Percentiles rank a stretch among this genome's conserved stretches.
phyloP scores from a whole-genome alignment of 2,113 vertebrate genomes.

The Callithrix jacchus region DNA sequence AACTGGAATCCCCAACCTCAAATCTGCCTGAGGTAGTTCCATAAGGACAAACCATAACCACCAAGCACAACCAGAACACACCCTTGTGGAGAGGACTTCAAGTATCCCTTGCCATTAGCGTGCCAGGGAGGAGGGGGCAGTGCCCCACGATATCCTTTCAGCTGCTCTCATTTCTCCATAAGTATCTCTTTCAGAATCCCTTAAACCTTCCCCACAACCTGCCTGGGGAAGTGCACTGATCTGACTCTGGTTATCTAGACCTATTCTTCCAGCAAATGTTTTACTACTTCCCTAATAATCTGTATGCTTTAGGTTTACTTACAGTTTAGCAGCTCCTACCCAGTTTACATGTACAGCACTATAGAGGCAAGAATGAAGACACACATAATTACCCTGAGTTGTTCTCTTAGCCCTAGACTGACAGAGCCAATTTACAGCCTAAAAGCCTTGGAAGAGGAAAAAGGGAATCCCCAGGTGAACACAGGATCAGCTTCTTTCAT shows the following conservation, averaged over 20 bases:
- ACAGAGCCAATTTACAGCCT: constrained; percentile 46
- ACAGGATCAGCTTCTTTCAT: neutral
- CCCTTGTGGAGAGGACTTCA: neutral
- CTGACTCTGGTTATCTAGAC: constrained; percentile 70
- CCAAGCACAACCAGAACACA: neutral
- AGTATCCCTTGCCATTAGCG: no score
- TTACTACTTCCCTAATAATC: constrained; percentile 78
- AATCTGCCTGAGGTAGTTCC: neutral
- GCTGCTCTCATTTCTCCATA: neutral
- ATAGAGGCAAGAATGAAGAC: constrained; percentile 70
- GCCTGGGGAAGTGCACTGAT: neutral
- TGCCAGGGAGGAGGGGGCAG: neutral
- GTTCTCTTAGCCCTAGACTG: constrained; percentile 27
- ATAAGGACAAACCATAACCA: neutral
- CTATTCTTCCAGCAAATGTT: constrained; percentile 78
- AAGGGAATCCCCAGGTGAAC: constrained; percentile 11
- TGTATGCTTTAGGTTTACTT: constrained; percentile 74
- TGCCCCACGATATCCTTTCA: neutral
- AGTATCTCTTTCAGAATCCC: constrained; percentile 45
- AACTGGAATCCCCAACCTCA: neutral
- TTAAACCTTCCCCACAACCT: constrained; percentile 29
- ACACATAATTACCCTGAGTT: constrained; percentile 65
- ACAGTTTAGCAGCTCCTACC: constrained; percentile 68
- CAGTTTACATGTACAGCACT: constrained; percentile 56
- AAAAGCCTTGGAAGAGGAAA: constrained; percentile 52